A percentile compares a stretch with the other conserved stretches of the same genome.
Conservation (phyloP, 2,797 vertebrate species). For the Phalloptychus januarius region DNA sequence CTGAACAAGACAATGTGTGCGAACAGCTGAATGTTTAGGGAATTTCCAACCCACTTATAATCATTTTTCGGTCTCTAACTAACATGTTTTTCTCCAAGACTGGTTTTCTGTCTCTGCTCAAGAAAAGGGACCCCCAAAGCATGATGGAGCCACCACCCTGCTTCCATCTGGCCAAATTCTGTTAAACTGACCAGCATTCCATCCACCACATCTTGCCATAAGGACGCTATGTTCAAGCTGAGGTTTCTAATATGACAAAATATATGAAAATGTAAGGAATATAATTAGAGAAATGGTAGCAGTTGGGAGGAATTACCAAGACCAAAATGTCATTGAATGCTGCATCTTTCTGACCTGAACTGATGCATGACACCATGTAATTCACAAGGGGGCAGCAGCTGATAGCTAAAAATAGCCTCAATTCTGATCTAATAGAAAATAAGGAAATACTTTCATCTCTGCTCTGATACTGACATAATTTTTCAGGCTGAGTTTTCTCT, state of each 20-base stretch:
- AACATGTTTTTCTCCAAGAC: neutral
- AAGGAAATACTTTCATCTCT: neutral
- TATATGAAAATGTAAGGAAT: neutral
- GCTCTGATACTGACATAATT: neutral
- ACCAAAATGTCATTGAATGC: slow-evolving; percentile 27
- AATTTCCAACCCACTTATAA: neutral
- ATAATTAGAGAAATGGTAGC: neutral
- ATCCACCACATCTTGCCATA: neutral
- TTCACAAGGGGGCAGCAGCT: slow-evolving; percentile 70
- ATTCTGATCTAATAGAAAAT: neutral
- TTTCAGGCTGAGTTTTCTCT: neutral
- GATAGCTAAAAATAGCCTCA: slow-evolving; percentile 31
- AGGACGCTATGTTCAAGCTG: neutral
- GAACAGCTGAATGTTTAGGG: neutral
- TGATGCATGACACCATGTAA: slow-evolving; percentile 40
- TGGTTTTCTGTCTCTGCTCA: neutral
- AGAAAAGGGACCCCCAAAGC: neutral
- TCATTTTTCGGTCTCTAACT: neutral
- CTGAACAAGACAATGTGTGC: too few species aligned
- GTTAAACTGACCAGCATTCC: neutral
- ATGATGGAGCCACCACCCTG: neutral
- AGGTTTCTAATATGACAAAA: neutral
- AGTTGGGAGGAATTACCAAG: neutral
- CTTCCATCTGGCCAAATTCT: neutral
- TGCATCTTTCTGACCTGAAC: slow-evolving; percentile 49